phyloP scores from a whole-genome alignment of 2,113 vertebrate species.

The Loxodonta africana region DNA sequence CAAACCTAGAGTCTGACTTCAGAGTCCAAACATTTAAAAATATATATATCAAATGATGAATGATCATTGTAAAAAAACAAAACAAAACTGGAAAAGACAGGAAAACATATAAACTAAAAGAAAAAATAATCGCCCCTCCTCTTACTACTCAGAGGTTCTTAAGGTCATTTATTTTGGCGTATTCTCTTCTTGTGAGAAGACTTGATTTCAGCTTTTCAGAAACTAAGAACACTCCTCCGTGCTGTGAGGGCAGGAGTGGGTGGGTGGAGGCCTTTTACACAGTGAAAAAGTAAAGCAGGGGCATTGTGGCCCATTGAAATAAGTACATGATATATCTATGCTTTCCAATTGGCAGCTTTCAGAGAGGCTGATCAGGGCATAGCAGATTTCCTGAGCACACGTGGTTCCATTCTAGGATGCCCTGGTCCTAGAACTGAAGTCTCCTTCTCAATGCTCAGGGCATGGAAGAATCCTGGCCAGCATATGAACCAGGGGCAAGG shows the following conservation, averaged over 20 bases:
- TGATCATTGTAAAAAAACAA: background rate
- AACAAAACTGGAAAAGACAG: background rate
- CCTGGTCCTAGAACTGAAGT: constrained; percentile 42
- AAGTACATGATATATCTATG: constrained; percentile 64
- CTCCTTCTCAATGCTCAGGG: constrained; percentile 16
- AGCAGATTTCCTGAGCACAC: constrained; percentile 47
- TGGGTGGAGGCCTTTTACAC: background rate
- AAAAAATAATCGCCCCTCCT: background rate
- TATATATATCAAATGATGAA: background rate
- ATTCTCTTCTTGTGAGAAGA: background rate
- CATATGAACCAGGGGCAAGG: background rate
- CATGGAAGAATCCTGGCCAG: background rate
- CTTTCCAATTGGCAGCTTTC: constrained; percentile 69
- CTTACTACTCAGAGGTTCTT: background rate
- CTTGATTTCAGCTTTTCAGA: constrained; percentile 34
- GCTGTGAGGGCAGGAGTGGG: background rate
- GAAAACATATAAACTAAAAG: background rate
- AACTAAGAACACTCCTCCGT: background rate
- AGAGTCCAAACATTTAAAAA: background rate
- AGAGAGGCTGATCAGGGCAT: constrained; percentile 74
- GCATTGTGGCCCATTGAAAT: constrained; percentile 74
- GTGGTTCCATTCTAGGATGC: constrained; percentile 47
- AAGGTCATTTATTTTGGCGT: constrained; percentile 10
- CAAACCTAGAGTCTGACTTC: background rate
- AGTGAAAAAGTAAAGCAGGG: constrained; percentile 49